Percentiles rank a stretch among this genome's conserved stretches.
These are phyloP conservation scores for Sesamia inferens DNA, from an alignment of 2,888 invertebrate species.

Conservation along the genomic window DNA sequence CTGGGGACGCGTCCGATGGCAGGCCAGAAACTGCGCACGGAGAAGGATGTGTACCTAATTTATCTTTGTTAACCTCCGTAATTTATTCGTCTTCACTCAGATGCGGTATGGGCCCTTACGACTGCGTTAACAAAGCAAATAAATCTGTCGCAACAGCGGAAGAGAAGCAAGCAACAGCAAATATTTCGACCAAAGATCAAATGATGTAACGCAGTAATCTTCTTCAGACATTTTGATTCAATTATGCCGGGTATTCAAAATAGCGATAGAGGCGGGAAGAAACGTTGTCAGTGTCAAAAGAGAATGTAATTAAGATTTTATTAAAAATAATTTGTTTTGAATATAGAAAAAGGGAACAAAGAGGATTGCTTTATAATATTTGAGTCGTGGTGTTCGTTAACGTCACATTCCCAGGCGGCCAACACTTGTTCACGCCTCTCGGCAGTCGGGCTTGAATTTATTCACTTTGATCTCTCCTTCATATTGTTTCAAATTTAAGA, in stretches of 20 bases:
- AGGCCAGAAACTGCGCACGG: no score
- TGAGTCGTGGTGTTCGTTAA: conserved; percentile 51
- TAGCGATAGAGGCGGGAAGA: conserved; percentile 44
- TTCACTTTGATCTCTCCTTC: conserved; percentile 59
- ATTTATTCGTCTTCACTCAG: conserved; percentile 58
- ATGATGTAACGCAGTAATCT: conserved; percentile 49
- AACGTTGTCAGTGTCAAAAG: conserved; percentile 60
- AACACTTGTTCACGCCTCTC: conserved; percentile 57
- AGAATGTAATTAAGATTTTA: conserved; percentile 59
- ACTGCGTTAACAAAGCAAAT: conserved; percentile 52
- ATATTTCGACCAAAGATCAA: conserved; percentile 54
- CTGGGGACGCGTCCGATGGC: no score
- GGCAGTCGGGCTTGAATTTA: conserved; percentile 40
- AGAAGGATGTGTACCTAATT: conserved; percentile 48
- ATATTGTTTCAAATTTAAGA: conserved; percentile 57
- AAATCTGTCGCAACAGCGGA: conserved; percentile 52
- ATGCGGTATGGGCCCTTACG: conserved; percentile 41
- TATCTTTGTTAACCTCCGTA: conserved; percentile 54
- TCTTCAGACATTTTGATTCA: conserved; percentile 53
- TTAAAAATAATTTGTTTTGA: conserved; percentile 57
- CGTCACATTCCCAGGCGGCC: conserved; percentile 49
- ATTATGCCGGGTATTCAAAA: conserved; percentile 54
- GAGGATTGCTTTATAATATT: conserved; percentile 38
- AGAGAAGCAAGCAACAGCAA: conserved; percentile 29
- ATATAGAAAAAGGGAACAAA: conserved; percentile 48